These are phyloP conservation scores for Microctonus hyperodae DNA, from an alignment of 2,888 invertebrate genomes.

Conservation along the genomic window DNA sequence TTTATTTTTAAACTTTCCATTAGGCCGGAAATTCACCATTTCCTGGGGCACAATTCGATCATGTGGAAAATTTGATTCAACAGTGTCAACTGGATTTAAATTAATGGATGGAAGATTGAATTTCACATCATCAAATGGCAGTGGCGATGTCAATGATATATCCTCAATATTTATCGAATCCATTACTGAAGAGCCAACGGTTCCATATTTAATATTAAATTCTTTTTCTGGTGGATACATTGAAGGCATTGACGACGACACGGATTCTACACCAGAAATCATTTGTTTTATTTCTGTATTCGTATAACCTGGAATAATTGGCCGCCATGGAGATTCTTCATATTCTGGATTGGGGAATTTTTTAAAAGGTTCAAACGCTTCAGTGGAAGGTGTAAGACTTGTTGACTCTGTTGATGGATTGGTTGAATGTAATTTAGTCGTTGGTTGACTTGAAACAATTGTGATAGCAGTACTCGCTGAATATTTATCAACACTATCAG, in stretches of 20 bases:
- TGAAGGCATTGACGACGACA: constrained; percentile 23
- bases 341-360: constrained; percentile 56
- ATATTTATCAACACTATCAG: constrained; percentile 8
- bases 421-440: neutral
- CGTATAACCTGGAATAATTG: constrained; percentile 55
- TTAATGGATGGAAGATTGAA: constrained; percentile 38
- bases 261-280: constrained; percentile 18
- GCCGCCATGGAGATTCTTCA: constrained; percentile 60
- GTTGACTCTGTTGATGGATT: constrained; percentile 6
- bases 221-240: constrained; percentile 20
- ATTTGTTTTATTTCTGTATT: constrained; percentile 50
- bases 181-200: neutral
- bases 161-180: neutral
- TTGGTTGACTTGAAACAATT: constrained; percentile 3
- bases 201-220: constrained; percentile 2
- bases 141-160: constrained; percentile 21
- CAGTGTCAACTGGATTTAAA: constrained; percentile 46
- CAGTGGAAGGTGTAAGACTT: neutral
- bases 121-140: constrained; percentile 25
- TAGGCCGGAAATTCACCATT: constrained; percentile 51
- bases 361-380: constrained; percentile 41
- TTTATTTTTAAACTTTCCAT: constrained; percentile 56
- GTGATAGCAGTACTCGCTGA: constrained; percentile 10
- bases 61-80: constrained; percentile 52
- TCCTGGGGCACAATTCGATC: constrained; percentile 55